These are phyloP conservation scores for Eupeodes latifasciatus DNA, from an alignment of 2,888 invertebrate genomes.

Conservation along the genomic window DNA sequence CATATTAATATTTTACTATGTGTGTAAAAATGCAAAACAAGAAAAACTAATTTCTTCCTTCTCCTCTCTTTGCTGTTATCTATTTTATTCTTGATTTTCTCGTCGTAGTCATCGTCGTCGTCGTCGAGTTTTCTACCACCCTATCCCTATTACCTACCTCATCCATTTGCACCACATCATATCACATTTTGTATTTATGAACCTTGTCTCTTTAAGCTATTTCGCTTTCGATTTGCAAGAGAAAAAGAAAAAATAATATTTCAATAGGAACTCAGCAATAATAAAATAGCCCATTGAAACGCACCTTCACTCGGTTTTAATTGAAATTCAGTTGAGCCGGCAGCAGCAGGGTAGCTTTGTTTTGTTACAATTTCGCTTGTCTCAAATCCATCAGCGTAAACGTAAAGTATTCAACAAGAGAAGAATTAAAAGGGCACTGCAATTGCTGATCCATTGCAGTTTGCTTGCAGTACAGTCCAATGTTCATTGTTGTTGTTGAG, in stretches of 20 bases:
- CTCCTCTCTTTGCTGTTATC: constrained; percentile 28
- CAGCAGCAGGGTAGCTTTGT: too few species aligned
- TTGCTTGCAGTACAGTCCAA: background rate
- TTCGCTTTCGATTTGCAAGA: constrained; percentile 39
- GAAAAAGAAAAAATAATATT: constrained; percentile 5
- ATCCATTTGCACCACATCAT: background rate
- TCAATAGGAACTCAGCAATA: constrained; percentile 8
- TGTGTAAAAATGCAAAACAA: constrained; percentile 63
- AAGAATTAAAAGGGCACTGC: constrained; percentile 6
- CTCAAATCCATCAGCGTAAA: constrained; percentile 1
- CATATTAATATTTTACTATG: background rate
- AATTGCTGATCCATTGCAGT: background rate
- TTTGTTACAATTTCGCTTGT: background rate
- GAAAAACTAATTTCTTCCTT: constrained; percentile 27
- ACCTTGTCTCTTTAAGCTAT: background rate
- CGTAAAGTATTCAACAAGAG: too few species aligned
- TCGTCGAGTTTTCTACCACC: constrained; percentile 11
- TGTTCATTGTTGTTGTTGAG: constrained; percentile 1
- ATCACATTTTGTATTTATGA: background rate
- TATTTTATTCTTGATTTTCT: constrained; percentile 60
- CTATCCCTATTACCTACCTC: background rate
- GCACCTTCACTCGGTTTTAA: constrained; percentile 23
- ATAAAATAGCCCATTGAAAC: constrained; percentile 25
- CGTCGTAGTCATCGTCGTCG: background rate
- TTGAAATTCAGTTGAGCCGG: constrained; percentile 3